Conservation (phyloP, 2,888 invertebrate species). For the Taenaris catops region DNA sequence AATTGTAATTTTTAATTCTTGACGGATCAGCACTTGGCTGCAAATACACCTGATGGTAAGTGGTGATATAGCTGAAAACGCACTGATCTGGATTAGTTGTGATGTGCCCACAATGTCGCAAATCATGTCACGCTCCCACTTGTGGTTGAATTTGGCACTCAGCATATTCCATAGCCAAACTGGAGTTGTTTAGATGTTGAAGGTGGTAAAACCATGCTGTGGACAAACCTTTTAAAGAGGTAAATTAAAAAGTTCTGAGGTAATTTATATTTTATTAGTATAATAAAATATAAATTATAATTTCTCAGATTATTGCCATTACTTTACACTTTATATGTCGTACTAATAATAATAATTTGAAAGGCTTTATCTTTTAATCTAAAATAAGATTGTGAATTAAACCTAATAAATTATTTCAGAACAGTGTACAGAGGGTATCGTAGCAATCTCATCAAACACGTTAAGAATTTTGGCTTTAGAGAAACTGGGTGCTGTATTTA, state of each 20-base stretch:
- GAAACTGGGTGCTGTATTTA: slow-evolving; percentile 98
- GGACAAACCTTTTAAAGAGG: slow-evolving; percentile 55
- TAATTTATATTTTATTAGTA: neutral
- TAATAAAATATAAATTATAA: too few relatives aligned
- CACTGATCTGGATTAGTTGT: too few relatives aligned
- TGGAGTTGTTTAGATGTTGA: slow-evolving; percentile 84
- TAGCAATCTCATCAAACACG: slow-evolving; percentile 98
- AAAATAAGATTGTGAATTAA: too few relatives aligned
- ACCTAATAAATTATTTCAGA: slow-evolving; percentile 68
- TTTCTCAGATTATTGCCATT: too few relatives aligned
- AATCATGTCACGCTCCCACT: slow-evolving; percentile 74
- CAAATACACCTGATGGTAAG: too few relatives aligned
- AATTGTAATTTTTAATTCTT: too few relatives aligned
- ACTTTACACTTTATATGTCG: too few relatives aligned
- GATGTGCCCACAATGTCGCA: slow-evolving; percentile 82
- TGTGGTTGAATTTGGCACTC: slow-evolving; percentile 76
- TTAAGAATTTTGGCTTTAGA: slow-evolving; percentile 97
- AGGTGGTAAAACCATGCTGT: slow-evolving; percentile 83
- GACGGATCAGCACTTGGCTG: too few relatives aligned
- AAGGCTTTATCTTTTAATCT: too few relatives aligned
- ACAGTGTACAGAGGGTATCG: slow-evolving; percentile 99
- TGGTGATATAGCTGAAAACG: too few relatives aligned
- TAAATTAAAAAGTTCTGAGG: neutral
- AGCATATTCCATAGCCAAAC: slow-evolving; percentile 88
- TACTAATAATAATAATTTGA: too few relatives aligned